These are phyloP conservation scores for Enteromius viviparus DNA, from an alignment of 2,797 vertebrate genomes.

Conservation along the genomic window DNA sequence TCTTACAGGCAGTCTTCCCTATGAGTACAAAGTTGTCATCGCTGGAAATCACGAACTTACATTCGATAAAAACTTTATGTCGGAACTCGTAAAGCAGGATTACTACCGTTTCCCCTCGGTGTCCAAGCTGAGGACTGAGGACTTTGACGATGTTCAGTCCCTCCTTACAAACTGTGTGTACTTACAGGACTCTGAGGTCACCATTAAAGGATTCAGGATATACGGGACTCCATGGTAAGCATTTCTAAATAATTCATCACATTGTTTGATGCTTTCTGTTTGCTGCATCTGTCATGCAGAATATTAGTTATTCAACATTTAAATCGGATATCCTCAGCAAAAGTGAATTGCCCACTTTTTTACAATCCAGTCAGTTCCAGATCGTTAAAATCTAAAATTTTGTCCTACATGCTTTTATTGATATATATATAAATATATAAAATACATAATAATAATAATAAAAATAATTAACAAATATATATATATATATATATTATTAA, in stretches of 20 bases:
- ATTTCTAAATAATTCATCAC: neutral
- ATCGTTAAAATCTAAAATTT: neutral
- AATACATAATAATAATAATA: no score
- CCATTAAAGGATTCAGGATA: conserved; percentile 99
- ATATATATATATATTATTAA: no score
- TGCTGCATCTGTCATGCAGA: neutral
- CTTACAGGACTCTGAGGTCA: conserved; percentile 98
- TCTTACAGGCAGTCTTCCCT: conserved; percentile 88
- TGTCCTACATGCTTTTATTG: neutral
- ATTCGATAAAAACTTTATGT: conserved; percentile 99
- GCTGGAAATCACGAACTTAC: conserved; percentile 99
- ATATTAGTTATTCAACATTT: neutral
- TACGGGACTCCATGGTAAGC: conserved; percentile 97
- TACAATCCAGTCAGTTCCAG: neutral
- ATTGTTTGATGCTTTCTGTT: neutral
- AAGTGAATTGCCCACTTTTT: neutral
- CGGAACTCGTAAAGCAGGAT: conserved; percentile 99
- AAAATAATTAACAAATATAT: no score
- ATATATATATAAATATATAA: no score
- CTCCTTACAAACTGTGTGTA: conserved; percentile 99
- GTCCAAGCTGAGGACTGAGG: conserved; percentile 99
- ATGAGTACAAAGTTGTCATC: conserved; percentile 98
- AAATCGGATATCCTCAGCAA: neutral
- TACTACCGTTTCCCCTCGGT: conserved; percentile 99
- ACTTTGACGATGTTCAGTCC: conserved; percentile 98